Base-by-base conservation (phyloP, 2,797 vertebrate genomes). In the Hydrocynus forskahlii region DNA sequence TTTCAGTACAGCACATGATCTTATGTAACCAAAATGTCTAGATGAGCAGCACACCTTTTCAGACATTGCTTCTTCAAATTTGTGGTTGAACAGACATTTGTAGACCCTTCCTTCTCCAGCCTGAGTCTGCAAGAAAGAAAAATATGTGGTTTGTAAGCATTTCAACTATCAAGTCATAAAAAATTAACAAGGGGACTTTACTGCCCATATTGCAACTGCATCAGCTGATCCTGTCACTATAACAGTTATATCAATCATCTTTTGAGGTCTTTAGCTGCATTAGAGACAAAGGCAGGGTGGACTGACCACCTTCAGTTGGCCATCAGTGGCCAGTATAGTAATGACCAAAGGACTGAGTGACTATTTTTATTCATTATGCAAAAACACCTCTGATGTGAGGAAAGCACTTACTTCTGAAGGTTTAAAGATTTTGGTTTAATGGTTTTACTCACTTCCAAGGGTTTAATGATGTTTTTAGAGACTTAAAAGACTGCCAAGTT, bases 51-150 rank as follows among this genome's bases (percentile, higher is more conserved):
- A 0, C 83, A 95, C 96, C 92, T 96, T 96, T 87, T 97, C 96
- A 89, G 95, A 96, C 96, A 97, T 97, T 9, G 95, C 94, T 81
- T 97, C 96, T 88, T 97, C 96, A 92, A 97, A 97, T 88, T 97
- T 97, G 89, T 97, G 96, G 87, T 97, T 97, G 87, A 97, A 97
- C 78, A 97, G 95, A 91, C 96, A 97, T 88, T 97, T 97, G 91
- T 97, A 97, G 5, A 97, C 95, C 74, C 95, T 87, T 72, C 96
- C 96, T 92, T 97, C 96, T 75, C 96, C 96, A 86, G 95, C 96
- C 79, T 95, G 95, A 59, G 94, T 95, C 96, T 97, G 88, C 76
- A 89, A 89, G 84, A 89, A 69, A 45, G 16, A 69, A 75, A n/a
- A 16, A 82, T 0, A 2, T 0, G 29, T 23, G 5, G 48, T 29